Evolutionary conservation across 30 jellyfish, hydroid and myxozoan genomes (phyloP), one percentile per base, ranked within the genome.

Genomic region (Cassiopea andromeda): DNA sequence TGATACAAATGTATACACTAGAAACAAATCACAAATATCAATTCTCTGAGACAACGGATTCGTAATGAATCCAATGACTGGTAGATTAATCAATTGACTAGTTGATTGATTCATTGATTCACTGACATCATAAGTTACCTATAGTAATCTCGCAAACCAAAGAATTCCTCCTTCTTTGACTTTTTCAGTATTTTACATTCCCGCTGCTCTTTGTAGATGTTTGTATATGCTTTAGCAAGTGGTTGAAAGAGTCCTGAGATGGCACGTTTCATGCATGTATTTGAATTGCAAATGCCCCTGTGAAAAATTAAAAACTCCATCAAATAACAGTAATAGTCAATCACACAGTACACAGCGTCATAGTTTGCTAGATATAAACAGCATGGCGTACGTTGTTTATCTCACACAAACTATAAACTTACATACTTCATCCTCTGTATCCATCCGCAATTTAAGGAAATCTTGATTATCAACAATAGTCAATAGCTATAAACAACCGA

Each of bases 111-210:
- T 27, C 9, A 68, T 43, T 17, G 45, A 14, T 14, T 68, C 77
- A 7, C 47, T 14, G 47, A 10, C 7, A 7, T 27, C 38, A 68
- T 6, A 57, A 12, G 7, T 78, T 72, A 92, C 98, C 98, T 85
- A 83, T 92, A 92, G 81, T 85, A 92, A 67, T 92, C 98, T 92
- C 98, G 69, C 60, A 92, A 76, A 48, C 98, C 98, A 85, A 92
- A 92, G 84, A 92, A 92, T 81, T 92, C 98, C 69, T 92, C 95
- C 69, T 92, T 92, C 49, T 83, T 92, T 46, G 89, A 92, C 74
- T 85, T 81, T 66, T 73, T 73, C 84, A 92, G 64, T 38, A 48
- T 92, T 44, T 80, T 82, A 58, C 93, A 76, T 1, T 59, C 69
- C 67, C 82, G 73, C 68, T 92, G 98, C 45, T 85, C 92, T 43